Evolutionary conservation across 2,113 vertebrate genomes (phyloP).

Genomic region (Podilymbus podiceps): DNA sequence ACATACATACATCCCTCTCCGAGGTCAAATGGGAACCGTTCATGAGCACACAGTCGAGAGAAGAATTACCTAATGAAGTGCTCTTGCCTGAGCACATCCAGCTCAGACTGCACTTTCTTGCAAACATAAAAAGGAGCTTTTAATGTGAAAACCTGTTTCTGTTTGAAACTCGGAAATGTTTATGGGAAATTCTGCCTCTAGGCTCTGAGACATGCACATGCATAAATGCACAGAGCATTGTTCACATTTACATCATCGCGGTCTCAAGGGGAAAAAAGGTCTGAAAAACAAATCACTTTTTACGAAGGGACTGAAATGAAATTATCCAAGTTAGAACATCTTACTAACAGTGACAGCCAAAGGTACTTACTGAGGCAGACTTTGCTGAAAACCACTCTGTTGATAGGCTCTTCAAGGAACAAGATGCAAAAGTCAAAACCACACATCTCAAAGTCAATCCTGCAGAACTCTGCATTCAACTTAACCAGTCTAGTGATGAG

Average conservation of each 20-base stretch:
- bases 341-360: background rate
- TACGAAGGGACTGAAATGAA: background rate
- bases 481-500: background rate
- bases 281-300: conserved; percentile 29
- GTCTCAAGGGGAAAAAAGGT: background rate
- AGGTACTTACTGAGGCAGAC: background rate
- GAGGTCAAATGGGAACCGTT: background rate
- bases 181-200: conserved; percentile 8
- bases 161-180: background rate
- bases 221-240: background rate
- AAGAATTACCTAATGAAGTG: conserved; percentile 43
- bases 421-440: background rate
- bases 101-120: background rate
- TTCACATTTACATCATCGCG: background rate
- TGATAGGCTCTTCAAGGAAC: background rate
- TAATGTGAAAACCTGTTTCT: conserved; percentile 28
- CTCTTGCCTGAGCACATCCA: conserved; percentile 2
- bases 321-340: background rate
- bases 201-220: background rate
- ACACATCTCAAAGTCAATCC: background rate
- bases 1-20: background rate
- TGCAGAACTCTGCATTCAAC: background rate
- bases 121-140: background rate
- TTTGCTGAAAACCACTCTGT: background rate
- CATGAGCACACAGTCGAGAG: background rate